These are phyloP conservation scores for Distichodus sexfasciatus DNA, from an alignment of 2,797 vertebrate genomes.

Conservation along the genomic window DNA sequence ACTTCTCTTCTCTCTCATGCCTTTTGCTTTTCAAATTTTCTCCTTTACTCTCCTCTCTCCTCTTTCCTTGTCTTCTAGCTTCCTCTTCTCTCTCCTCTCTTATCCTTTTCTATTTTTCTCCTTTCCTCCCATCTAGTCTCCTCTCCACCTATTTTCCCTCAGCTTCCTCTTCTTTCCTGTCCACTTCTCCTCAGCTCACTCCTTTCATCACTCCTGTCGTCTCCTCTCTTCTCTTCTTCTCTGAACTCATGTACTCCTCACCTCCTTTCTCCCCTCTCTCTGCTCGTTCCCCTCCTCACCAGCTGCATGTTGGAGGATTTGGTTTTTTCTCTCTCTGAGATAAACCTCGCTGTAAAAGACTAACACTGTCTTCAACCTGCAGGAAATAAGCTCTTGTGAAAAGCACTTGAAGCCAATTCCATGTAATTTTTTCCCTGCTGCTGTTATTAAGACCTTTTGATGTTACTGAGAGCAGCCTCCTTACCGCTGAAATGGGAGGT, in stretches of 20 bases:
- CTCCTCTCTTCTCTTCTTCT: not conserved
- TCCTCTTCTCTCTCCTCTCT: not conserved
- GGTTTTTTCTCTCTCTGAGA: constrained; percentile 8
- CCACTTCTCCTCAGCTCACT: no score
- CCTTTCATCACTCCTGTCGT: not conserved
- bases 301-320: not conserved
- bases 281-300: not conserved
- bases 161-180: not conserved
- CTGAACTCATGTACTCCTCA: no score
- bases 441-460: constrained; percentile 49
- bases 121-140: not conserved
- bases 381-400: constrained; percentile 55
- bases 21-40: no score
- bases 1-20: not conserved
- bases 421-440: constrained; percentile 45
- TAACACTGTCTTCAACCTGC: constrained; percentile 51
- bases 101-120: not conserved
- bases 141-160: not conserved
- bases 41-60: not conserved
- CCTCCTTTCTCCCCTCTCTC: not conserved
- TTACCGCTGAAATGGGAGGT: constrained; percentile 48
- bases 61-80: no score
- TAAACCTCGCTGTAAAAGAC: constrained; percentile 28
- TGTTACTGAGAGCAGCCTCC: constrained; percentile 53
- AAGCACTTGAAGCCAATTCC: constrained; percentile 52